A percentile compares a stretch with the other conserved stretches of the same genome.
phyloP scores from a whole-genome alignment of 2,888 invertebrate species.

The Anticlea derivata region DNA sequence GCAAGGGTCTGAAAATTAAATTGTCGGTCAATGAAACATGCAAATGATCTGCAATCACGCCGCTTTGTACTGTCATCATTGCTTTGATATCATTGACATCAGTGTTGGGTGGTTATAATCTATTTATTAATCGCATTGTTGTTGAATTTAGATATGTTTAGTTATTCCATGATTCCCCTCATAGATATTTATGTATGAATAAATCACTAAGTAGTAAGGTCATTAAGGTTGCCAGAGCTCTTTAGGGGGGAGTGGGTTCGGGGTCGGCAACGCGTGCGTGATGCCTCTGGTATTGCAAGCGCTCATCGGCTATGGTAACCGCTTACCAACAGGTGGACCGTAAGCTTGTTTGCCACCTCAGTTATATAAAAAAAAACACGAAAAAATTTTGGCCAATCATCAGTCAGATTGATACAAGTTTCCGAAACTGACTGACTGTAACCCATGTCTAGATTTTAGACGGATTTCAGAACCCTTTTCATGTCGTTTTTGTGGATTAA shows the following conservation, averaged over 20 bases:
- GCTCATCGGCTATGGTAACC: no score
- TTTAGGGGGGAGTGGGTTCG: no score
- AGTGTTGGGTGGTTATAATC: constrained; percentile 4
- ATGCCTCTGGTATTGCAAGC: no score
- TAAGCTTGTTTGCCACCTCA: no score
- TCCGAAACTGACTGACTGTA: constrained; percentile 21
- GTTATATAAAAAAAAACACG: no score
- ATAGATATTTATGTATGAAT: no score
- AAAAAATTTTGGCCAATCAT: no score
- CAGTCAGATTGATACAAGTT: constrained; percentile 22
- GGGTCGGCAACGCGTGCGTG: no score
- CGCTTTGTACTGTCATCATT: constrained; percentile 63
- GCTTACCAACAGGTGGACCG: no score
- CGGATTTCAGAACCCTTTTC: constrained; percentile 39
- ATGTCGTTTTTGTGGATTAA: constrained; percentile 37
- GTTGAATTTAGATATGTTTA: background rate
- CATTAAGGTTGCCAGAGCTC: no score
- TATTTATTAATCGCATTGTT: constrained; percentile 6
- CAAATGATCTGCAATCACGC: constrained; percentile 76
- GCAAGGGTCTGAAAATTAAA: constrained; percentile 64
- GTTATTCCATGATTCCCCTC: background rate
- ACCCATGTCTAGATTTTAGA: constrained; percentile 35
- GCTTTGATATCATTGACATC: constrained; percentile 49
- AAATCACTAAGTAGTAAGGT: no score
- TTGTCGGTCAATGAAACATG: constrained; percentile 76